Base-by-base conservation (phyloP, 1,140 invertebrate species). In the Whitmania pigra region DNA sequence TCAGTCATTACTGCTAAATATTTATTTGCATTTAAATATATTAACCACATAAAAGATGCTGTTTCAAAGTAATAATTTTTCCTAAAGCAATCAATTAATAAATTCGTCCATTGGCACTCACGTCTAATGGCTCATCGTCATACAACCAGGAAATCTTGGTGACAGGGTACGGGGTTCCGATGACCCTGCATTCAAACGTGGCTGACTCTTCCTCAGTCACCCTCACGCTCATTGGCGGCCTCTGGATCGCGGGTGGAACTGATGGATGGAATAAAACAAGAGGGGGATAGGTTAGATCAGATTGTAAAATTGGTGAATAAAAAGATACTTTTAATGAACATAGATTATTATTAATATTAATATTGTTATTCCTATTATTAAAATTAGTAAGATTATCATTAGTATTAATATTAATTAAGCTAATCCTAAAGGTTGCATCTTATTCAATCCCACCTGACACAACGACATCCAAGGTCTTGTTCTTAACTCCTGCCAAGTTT, bases 81-180 rank as follows among this genome's bases (percentile, higher is more conserved):
- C 31, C 31, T 36, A 36, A 36, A 36, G 6, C 6, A 36, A 36
- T 36, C 6, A 36, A 36, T 36, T 36, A 49, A 43, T 43, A 43
- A 43, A 43, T 5, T 43, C 31, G 6, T 6, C 2, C 2, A 36
- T 2, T 36, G 6, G 6, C 31, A 36, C 2, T 49, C 9, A 49
- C 69, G 84, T 69, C 83, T 22, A 89, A 73, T 2, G 82, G 77
- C 73, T 86, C 85, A 5, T 86, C 86, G 78, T 90, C 88, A 77
- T 89, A 89, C 27, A 86, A 80, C 90, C 90, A 92, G 22, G 84
- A 84, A 0, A 88, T 84, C 9, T 79, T 80, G 2, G 87, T 89
- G 20, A 88, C 82, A 4, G 87, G 87, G 66, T 85, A 84, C 36
- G 85, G 83, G 72, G 86, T 85, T 1, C 86, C 86, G 1, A 81